Evolutionary conservation across 2,888 invertebrate species (phyloP), one percentile per base, ranked within the genome.

Genomic region (Acanthosepion lycidas): DNA sequence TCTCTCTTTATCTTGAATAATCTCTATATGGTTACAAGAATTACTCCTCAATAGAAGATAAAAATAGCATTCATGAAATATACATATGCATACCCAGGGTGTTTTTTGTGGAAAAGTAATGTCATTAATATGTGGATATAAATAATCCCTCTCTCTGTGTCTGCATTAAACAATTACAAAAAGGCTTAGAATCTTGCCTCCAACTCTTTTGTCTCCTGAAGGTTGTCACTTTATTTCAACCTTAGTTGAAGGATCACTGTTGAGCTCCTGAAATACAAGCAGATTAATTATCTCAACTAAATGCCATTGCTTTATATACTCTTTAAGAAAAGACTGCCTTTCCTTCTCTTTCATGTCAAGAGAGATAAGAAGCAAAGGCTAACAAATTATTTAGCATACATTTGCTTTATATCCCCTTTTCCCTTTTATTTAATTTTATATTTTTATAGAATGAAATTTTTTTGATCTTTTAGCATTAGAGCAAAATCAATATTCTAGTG

Each of bases 351-450:
- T 59, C 59, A 59, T 59, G 23, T 23, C 59, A 59, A 59, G 59
- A 59, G 23, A 59, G 20, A 59, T 59, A 59, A 59, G 59, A 12
- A n/a, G n/a, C n/a, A n/a, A 33, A 33, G n/a, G n/a, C 28, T 78
- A 78, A 78, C n/a, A n/a, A 78, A 78, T 78, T 78, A 78, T n/a
- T 78, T 78, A 78, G n/a, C n/a, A 78, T 78, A 78, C n/a, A 78
- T 78, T 78, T 78, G 78, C 78, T 33, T n/a, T n/a, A 12, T n/a
- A n/a, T 15, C 78, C 78, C n/a, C 78, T n/a, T 78, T n/a, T 78
- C n/a, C 33, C n/a, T n/a, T n/a, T 59, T 23, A 59, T 59, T 59
- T 59, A 20, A 23, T 6, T 20, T 59, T 59, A 23, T 59, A 20
- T 20, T 59, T 59, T 59, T 78, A 78, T 78, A 15, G n/a, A 78